Evolutionary conservation across 2,113 vertebrate species (phyloP), one percentile per base, ranked within the genome.

Genomic region (Austrofundulus limnaeus): DNA sequence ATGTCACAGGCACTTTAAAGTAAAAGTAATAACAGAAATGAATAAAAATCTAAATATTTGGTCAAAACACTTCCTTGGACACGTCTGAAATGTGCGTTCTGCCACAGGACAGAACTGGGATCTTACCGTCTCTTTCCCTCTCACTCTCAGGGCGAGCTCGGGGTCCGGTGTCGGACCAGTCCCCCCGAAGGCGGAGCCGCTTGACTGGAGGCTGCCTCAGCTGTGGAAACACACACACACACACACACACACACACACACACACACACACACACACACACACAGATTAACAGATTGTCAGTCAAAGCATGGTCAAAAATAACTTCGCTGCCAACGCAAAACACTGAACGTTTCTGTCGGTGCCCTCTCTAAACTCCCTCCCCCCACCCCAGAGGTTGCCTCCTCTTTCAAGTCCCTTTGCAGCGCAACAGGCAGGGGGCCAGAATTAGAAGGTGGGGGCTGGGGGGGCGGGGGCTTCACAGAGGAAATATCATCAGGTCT

Each of bases 141-240:
- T 99, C 97, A 52, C 97, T 97, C 91, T 99, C 97, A 0, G 97
- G 97, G 13, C 97, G 95, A 76, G 97, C 97, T 74, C 97, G 93
- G 38, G 97, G 97, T 78, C 97, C 97, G 11, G 97, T 99, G 85
- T 99, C 97, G 21, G 97, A 99, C 97, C 97, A 99, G 83, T 99
- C 97, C 11, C 97, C 97, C 77, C 97, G 90, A 17, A 99, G 92
- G 77, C 97, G 87, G 72, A 99, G 90, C 16, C 97, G 96, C 78
- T 99, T 99, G 51, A 99, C 96, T 0, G 97, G 97, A 61, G 96
- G 96, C 81, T 98, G 96, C 20, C 94, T 92, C 81, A 98, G 88
- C 97, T 99, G 72, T 70, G 42, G 75, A 68, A 39, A 83, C 53
- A 73, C 57, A 38, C 73, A 81, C 52, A 62, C 48, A 71, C 59